Percentiles rank a stretch among this genome's conserved stretches.
Evolutionary conservation across 2,797 vertebrate genomes (phyloP).

Genomic region (Sibirionetta formosa): DNA sequence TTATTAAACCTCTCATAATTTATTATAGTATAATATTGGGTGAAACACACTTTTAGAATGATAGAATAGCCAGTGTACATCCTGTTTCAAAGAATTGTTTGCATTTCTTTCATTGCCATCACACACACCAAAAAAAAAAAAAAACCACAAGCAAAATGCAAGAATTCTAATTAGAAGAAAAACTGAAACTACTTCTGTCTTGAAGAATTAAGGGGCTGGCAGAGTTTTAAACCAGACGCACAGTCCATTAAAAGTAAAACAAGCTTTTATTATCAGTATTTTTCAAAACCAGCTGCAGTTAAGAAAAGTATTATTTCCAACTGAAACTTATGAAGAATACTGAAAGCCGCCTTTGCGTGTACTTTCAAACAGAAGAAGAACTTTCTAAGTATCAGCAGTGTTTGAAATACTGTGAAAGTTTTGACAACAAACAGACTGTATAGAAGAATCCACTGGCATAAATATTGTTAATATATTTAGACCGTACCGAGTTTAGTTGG

Average conservation of each 20-base stretch:
- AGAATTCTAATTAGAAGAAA: not conserved
- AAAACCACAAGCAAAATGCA: not conserved
- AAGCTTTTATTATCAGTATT: constrained; percentile 17
- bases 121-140: not conserved
- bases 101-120: not conserved
- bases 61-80: not conserved
- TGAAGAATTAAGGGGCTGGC: not conserved
- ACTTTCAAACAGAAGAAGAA: not conserved
- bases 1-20: not conserved
- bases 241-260: not conserved
- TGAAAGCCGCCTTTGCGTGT: not conserved
- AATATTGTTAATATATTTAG: not conserved
- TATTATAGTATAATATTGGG: not conserved
- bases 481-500: not conserved
- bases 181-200: not conserved
- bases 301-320: not conserved
- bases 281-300: constrained; percentile 32
- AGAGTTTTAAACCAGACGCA: not conserved
- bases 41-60: not conserved
- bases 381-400: not conserved
- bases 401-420: constrained; percentile 24
- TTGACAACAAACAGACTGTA: not conserved
- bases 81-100: not conserved
- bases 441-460: not conserved
- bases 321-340: not conserved